phyloP scores from a whole-genome alignment of 2,888 invertebrate species.

The Caradrina clavipalpis region DNA sequence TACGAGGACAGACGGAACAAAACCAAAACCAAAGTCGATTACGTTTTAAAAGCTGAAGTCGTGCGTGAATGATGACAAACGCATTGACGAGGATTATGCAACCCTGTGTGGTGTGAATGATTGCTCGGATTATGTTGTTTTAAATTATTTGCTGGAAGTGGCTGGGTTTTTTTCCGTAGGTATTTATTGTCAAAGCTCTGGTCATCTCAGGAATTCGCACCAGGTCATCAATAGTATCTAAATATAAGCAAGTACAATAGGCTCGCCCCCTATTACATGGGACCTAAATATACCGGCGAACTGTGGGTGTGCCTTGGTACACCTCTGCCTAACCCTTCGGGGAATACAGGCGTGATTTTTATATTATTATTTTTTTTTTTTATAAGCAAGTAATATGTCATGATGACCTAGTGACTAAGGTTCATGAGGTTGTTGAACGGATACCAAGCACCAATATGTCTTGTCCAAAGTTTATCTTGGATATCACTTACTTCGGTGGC shows the following conservation, averaged over 20 bases:
- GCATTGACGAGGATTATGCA: conserved; percentile 78
- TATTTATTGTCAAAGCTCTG: background rate
- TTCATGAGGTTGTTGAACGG: no score
- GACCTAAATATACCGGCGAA: no score
- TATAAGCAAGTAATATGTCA: no score
- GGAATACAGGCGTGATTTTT: no score
- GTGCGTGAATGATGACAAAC: conserved; percentile 80
- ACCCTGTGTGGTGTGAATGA: conserved; percentile 70
- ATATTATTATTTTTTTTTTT: no score
- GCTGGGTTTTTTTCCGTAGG: background rate
- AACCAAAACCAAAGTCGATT: conserved; percentile 69
- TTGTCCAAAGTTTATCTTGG: no score
- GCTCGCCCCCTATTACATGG: no score
- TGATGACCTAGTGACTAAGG: no score
- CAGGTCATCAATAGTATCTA: background rate
- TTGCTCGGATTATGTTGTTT: conserved; percentile 64
- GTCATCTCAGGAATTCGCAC: background rate
- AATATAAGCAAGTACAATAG: background rate
- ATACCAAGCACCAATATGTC: no score
- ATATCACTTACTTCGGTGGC: no score
- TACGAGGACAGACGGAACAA: conserved; percentile 47
- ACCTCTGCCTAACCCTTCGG: no score
- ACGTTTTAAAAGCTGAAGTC: conserved; percentile 69
- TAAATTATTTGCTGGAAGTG: conserved; percentile 64
- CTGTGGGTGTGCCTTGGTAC: no score